phyloP scores from a whole-genome alignment of 2,113 vertebrate species.

The Mastomys coucha region DNA sequence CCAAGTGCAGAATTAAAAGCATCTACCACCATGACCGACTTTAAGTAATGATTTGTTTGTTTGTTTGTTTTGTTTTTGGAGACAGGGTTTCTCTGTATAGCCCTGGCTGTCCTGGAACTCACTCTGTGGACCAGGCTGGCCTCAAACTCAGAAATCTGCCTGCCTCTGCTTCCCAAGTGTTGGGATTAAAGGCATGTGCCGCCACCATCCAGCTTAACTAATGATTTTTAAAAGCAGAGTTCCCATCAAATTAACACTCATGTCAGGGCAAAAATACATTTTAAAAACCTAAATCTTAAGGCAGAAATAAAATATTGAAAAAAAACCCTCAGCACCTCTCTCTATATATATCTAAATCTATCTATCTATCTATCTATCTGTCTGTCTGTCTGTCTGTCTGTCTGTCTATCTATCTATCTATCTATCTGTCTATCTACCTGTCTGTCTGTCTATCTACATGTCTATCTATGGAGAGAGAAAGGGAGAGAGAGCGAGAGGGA shows the following conservation, averaged over 20 bases:
- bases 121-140: not conserved
- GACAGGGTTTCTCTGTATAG: not conserved
- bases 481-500: too few species aligned
- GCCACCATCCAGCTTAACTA: slow-evolving; percentile 3
- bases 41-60: too few species aligned
- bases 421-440: too few species aligned
- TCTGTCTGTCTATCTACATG: too few species aligned
- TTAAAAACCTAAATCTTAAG: slow-evolving; percentile 80
- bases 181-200: not conserved
- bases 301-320: slow-evolving; percentile 77
- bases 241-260: slow-evolving; percentile 81
- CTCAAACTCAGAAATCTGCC: not conserved
- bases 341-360: too few species aligned
- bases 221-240: slow-evolving; percentile 82
- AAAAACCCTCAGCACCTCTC: not conserved
- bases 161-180: not conserved
- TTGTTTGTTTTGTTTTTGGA: not conserved
- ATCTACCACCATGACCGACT: too few species aligned
- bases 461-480: too few species aligned
- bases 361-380: too few species aligned
- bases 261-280: slow-evolving; percentile 80
- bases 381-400: too few species aligned
- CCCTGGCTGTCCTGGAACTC: not conserved
- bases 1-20: too few species aligned
- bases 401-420: too few species aligned